phyloP scores from a whole-genome alignment of 2,888 invertebrate genomes.

The Acleris emargana region DNA sequence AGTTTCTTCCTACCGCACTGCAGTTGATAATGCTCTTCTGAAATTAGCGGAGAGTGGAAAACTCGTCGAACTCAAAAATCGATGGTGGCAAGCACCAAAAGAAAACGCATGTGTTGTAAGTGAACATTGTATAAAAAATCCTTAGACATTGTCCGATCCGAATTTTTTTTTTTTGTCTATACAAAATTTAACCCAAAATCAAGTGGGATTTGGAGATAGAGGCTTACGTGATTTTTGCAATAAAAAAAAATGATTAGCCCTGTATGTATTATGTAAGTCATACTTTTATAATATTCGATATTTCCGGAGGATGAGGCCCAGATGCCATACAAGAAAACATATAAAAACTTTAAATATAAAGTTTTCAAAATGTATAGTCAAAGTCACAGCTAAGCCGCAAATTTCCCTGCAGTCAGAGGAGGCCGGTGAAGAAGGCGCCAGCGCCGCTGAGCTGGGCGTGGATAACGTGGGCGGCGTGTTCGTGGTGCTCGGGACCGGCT shows the following conservation, averaged over 20 bases:
- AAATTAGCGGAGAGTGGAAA: slow-evolving; percentile 95
- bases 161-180: too few relatives aligned
- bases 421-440: slow-evolving; percentile 63
- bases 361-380: too few relatives aligned
- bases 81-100: slow-evolving; percentile 94
- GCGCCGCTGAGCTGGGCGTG: slow-evolving; percentile 87
- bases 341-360: too few relatives aligned
- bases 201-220: too few relatives aligned
- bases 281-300: too few relatives aligned
- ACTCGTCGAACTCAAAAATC: slow-evolving; percentile 91
- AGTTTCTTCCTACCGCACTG: slow-evolving; percentile 90
- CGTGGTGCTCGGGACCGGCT: slow-evolving; percentile 91
- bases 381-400: not conserved
- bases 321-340: too few relatives aligned
- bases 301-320: too few relatives aligned
- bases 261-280: too few relatives aligned
- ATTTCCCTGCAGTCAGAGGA: slow-evolving; percentile 54
- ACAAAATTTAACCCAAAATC: too few relatives aligned
- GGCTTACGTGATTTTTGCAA: too few relatives aligned
- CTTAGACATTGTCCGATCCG: too few relatives aligned
- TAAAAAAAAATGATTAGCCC: too few relatives aligned
- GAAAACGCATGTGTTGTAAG: slow-evolving; percentile 84
- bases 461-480: slow-evolving; percentile 97
- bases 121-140: not conserved
- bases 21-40: slow-evolving; percentile 93